Conservation (phyloP, 2,113 vertebrate genomes). For the rat (Rattus norvegicus) region DNA sequence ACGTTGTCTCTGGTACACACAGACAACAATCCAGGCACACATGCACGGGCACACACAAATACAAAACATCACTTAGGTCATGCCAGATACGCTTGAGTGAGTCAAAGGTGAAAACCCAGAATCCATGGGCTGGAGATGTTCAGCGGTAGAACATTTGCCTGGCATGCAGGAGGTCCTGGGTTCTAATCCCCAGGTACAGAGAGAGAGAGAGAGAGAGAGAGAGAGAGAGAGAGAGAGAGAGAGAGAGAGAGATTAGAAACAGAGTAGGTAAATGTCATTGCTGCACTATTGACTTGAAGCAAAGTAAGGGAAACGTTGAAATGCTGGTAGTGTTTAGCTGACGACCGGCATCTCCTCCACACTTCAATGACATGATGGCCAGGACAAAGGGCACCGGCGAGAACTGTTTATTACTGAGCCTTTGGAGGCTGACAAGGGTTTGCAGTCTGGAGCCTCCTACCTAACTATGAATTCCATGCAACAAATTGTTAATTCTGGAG, state of each 20-base stretch:
- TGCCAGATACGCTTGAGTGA: not conserved
- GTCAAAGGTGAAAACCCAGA: not conserved
- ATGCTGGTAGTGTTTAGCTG: not conserved
- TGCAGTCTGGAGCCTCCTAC: not conserved
- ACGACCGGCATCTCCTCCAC: too few species aligned
- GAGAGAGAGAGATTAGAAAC: too few species aligned
- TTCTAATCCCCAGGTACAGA: not conserved
- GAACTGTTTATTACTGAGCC: not conserved
- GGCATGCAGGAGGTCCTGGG: not conserved
- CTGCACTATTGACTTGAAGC: not conserved
- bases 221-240: not conserved
- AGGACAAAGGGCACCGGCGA: not conserved
- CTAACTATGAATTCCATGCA: slow-evolving; percentile 1
- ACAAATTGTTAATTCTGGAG: slow-evolving; percentile 45
- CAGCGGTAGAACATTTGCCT: not conserved
- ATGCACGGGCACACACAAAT: not conserved
- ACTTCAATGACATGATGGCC: not conserved
- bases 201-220: not conserved
- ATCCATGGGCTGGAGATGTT: not conserved
- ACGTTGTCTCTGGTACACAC: not conserved
- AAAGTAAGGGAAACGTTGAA: slow-evolving; percentile 32
- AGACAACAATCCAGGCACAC: not conserved
- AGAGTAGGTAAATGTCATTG: not conserved
- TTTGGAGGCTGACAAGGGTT: not conserved
- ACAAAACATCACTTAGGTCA: not conserved